Base-by-base conservation (phyloP, 2,113 vertebrate species). In the Indri indri region DNA sequence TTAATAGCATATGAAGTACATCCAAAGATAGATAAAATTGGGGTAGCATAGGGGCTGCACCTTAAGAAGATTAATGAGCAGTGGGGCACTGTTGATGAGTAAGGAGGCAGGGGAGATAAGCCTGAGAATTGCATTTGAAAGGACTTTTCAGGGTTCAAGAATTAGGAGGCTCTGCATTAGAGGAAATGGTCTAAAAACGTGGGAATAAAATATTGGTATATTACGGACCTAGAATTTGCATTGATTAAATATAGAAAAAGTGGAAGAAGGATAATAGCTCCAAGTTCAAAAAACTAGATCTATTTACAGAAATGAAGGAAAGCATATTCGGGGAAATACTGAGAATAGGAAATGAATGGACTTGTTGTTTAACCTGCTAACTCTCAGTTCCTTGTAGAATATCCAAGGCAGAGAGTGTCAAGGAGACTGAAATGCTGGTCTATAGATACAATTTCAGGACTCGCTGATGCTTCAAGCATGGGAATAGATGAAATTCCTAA, bases 181-280 rank as follows among this genome's bases (percentile, higher is more conserved):
- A 90, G 5, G 20, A 87, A 76, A 57, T 65, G 17, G 9, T 50
- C n/a, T 93, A 59, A 40, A 77, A 79, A 57, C 63, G 25, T 34
- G n/a, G n/a, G 47, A 42, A 85, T 77, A 86, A 77, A 91, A 70
- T 94, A 42, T 57, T 80, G 32, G 23, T 65, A 32, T 18, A 18
- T 13, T 34, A 12, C 45, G 94, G 40, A 93, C 2, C 30, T 12
- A 79, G 14, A 74, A 91, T 95, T 85, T 68, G 9, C 52, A 66
- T 23, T 81, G 42, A 74, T 71, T 71, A 90, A 95, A 88, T 40
- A 76, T 61, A 90, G 8, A 90, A 47, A 90, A 90, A 93, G 25
- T 20, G 7, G 47, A 65, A 83, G 63, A 68, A 32, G 13, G 2
- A 80, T 61, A 74, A 93, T 20, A 89, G 14, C 5, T 88, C 17